Evolutionary conservation across 2,113 vertebrate species (phyloP).

Genomic region (Aix galericulata): DNA sequence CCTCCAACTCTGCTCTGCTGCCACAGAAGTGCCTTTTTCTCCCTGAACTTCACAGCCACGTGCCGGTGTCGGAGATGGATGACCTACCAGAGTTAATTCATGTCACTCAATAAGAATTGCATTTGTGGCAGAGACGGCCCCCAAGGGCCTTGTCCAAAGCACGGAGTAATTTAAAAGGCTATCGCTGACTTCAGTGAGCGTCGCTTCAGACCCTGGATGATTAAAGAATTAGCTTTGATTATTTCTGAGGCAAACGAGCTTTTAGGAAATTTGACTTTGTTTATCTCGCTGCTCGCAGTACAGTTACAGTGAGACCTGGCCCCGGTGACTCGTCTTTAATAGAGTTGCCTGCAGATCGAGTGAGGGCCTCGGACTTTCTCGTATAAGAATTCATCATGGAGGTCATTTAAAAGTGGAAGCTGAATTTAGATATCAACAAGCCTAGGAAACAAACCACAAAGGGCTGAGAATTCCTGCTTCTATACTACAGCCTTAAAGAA

Average conservation of each 20-base stretch:
- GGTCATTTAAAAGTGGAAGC: background rate
- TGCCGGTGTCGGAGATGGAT: background rate
- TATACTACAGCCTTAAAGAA: background rate
- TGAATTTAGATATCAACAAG: background rate
- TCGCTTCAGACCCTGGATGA: background rate
- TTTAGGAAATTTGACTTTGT: background rate
- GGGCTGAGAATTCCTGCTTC: background rate
- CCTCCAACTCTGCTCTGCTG: background rate
- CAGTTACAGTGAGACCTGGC: background rate
- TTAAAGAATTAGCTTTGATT: background rate
- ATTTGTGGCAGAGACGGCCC: background rate
- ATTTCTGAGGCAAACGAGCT: background rate
- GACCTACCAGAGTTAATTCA: background rate
- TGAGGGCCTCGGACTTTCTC: background rate
- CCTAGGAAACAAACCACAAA: background rate
- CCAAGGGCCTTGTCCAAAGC: background rate
- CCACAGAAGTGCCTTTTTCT: background rate
- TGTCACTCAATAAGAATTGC: background rate
- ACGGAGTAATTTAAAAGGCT: background rate
- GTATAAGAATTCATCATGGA: background rate
- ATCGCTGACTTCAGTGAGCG: background rate
- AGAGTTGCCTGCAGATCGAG: background rate
- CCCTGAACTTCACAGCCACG: background rate
- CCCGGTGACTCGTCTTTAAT: background rate
- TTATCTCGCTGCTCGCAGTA: background rate